phyloP scores from a whole-genome alignment of 64 coral and sea anemone genomes.

The Montipora sp. region DNA sequence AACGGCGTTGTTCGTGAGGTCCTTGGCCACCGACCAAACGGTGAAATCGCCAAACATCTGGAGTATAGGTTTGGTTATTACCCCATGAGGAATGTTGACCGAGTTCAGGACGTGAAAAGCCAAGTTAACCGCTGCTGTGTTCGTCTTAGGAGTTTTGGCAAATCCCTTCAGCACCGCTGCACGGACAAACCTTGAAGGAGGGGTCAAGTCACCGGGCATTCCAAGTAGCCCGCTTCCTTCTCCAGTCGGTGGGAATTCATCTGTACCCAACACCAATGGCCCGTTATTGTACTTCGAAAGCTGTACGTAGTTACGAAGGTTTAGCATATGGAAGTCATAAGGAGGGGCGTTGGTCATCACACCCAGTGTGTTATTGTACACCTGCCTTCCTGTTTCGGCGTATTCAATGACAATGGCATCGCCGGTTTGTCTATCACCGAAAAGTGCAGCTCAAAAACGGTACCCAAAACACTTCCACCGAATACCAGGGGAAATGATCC shows the following conservation, averaged over 20 bases:
- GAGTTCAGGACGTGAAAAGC: conserved; percentile 19
- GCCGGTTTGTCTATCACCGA: background rate
- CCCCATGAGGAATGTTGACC: background rate
- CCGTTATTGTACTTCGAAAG: no score
- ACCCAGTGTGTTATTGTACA: no score
- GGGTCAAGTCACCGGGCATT: background rate
- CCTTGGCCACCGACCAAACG: background rate
- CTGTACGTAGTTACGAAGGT: no score
- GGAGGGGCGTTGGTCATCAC: no score
- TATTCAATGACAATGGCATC: no score
- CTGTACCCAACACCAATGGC: background rate
- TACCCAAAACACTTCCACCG: background rate
- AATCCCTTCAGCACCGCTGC: background rate
- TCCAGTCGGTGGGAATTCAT: background rate
- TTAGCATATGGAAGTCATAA: no score
- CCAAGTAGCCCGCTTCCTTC: background rate
- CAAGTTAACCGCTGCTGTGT: conserved; percentile 1
- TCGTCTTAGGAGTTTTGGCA: background rate
- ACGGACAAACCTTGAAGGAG: background rate
- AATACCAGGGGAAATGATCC: background rate
- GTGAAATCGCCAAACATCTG: background rate
- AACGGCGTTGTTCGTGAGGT: background rate
- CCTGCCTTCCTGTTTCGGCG: no score
- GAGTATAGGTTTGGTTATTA: background rate
- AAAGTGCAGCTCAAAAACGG: background rate